These are phyloP conservation scores for Petromus typicus DNA, from an alignment of 2,113 vertebrate species.

Conservation along the genomic window DNA sequence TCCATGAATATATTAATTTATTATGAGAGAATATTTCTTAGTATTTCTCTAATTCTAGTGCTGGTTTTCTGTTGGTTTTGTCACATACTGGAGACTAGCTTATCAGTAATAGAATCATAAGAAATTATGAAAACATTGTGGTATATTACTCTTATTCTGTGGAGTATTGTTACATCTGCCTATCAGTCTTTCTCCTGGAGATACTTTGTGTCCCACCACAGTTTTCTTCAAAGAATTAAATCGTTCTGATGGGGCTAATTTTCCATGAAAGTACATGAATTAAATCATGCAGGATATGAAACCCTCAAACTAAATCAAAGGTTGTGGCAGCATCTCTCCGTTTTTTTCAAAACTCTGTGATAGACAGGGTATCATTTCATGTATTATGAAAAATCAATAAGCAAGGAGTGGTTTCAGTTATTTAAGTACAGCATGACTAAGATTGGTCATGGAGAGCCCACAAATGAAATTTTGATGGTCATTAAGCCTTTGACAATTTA, in stretches of 20 bases:
- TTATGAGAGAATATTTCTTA: background rate
- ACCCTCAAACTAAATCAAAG: slow-evolving; percentile 52
- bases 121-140: background rate
- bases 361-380: slow-evolving; percentile 58
- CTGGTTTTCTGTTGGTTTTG: background rate
- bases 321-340: slow-evolving; percentile 18
- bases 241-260: slow-evolving; percentile 50
- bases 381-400: slow-evolving; percentile 65
- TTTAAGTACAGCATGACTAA: slow-evolving; percentile 51
- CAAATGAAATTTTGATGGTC: slow-evolving; percentile 35
- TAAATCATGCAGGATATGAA: slow-evolving; percentile 64
- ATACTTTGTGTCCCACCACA: background rate
- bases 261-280: slow-evolving; percentile 6
- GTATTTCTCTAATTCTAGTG: background rate
- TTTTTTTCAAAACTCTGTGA: slow-evolving; percentile 49
- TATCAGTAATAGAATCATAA: background rate
- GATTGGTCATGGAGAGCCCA: background rate
- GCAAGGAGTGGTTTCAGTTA: slow-evolving; percentile 38
- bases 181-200: background rate
- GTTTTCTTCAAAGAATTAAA: slow-evolving; percentile 20
- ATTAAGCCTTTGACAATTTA: slow-evolving; percentile 51
- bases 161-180: background rate
- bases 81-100: background rate
- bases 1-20: background rate
- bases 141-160: background rate